These are phyloP conservation scores for Microctonus brassicae DNA, from an alignment of 2,888 invertebrate genomes.

Conservation along the genomic window DNA sequence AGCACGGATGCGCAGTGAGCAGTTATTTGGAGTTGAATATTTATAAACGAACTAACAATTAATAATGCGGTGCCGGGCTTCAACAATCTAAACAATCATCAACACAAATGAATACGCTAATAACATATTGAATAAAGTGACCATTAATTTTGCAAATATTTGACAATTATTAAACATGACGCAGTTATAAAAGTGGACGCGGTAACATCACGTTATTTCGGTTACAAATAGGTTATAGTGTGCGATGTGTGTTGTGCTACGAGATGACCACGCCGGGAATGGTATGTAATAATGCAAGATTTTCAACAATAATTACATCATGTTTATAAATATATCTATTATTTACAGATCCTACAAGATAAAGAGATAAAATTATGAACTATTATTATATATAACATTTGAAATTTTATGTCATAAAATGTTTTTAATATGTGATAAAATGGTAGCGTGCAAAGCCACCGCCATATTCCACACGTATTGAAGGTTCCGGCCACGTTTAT, in stretches of 20 bases:
- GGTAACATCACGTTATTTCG: slow-evolving; percentile 6
- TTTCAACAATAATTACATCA: slow-evolving; percentile 33
- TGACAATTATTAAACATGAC: not conserved
- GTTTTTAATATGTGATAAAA: slow-evolving; percentile 20
- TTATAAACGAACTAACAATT: not conserved
- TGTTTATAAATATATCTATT: not conserved
- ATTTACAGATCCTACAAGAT: not conserved
- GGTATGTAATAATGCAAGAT: slow-evolving; percentile 41
- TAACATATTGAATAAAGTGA: too few relatives aligned
- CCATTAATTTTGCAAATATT: not conserved
- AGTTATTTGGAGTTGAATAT: not conserved
- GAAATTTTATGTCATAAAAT: slow-evolving; percentile 37
- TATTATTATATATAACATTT: not conserved
- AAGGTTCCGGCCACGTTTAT: not conserved
- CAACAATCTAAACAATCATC: not conserved
- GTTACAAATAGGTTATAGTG: slow-evolving; percentile 41
- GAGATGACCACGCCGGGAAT: slow-evolving; percentile 50
- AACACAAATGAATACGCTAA: not conserved
- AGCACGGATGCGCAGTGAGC: not conserved
- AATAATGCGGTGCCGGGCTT: not conserved
- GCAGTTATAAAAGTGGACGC: not conserved
- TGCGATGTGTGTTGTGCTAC: slow-evolving; percentile 48
- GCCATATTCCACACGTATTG: slow-evolving; percentile 35
- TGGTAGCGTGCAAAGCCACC: slow-evolving; percentile 27
- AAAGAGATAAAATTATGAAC: not conserved